Base-by-base conservation (phyloP, 2,113 vertebrate species). In the Hippoglossus stenolepis region DNA sequence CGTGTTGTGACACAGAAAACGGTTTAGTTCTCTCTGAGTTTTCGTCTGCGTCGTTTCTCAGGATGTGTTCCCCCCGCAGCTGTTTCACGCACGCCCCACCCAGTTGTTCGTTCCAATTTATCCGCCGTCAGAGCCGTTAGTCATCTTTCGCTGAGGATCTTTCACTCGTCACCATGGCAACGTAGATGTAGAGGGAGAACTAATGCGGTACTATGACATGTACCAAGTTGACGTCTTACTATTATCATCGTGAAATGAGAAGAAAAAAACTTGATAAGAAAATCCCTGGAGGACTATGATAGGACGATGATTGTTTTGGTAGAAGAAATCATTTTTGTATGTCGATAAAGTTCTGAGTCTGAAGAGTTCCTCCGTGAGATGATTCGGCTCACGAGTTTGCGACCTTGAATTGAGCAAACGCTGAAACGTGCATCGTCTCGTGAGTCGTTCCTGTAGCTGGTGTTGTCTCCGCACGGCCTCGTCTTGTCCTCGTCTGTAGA, bases 131-230 rank as follows among this genome's bases (percentile, higher is more conserved):
- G 5, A 81, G 84, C 82, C 80, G 82, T 83, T 70, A 38, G 51
- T 82, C 61, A 54, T 70, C 56, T 68, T 66, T 79, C 58, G 21
- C 59, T 26, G 18, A 49, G 23, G 40, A 45, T 49, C 57, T 40
- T n/a, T 85, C 63, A 57, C 61, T 57, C 73, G 23, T 88, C 78
- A 51, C 73, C 73, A 77, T 79, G 72, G 81, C 64, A 79, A 80
- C 76, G 21, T 24, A 60, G 63, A 56, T 67, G 54, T 68, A 73
- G 65, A 47, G 63, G 43, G 12, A 20, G 45, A 57, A 78, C 18
- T 31, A 59, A 59, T 31, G 65, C 4, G 74, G 87, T 85, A 75
- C 84, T 64, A 56, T 59, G 71, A 20, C 24, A 57, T 5, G 73
- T 28, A 64, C 58, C 38, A 49, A 9, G 18, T 58, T 45, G 18